A percentile compares a stretch with the other conserved stretches of the same genome.
phyloP scores from a whole-genome alignment of 2,113 vertebrate genomes.

The Tenrec ecaudatus region DNA sequence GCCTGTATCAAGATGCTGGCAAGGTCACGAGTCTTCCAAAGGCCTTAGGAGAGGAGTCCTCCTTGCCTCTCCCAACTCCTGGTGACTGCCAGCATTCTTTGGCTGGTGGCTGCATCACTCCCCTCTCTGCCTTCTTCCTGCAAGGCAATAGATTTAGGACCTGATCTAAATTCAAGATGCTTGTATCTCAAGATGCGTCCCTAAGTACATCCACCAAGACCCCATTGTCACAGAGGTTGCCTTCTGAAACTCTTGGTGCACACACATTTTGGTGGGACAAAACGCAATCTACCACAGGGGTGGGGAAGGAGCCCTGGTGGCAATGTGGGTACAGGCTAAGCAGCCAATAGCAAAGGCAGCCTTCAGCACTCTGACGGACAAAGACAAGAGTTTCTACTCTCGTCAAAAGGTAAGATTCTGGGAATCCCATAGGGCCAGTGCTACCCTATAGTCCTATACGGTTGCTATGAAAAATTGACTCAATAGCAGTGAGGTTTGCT shows the following conservation, averaged over 20 bases:
- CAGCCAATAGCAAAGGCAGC: no score
- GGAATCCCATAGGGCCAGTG: no score
- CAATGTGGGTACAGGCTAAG: no score
- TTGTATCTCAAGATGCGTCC: not conserved
- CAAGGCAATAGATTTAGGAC: not conserved
- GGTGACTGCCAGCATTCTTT: not conserved
- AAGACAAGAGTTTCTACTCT: no score
- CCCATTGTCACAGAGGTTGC: not conserved
- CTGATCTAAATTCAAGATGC: not conserved
- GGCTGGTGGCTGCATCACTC: not conserved
- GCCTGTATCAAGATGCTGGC: no score
- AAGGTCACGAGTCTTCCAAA: rapidly evolving
- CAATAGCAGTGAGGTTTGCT: no score
- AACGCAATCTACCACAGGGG: not conserved
- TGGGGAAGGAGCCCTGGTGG: no score
- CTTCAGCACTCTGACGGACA: no score
- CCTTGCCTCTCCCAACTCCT: not conserved
- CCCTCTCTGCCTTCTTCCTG: not conserved
- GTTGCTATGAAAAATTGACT: no score
- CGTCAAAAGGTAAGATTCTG: no score
- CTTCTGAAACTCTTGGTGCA: not conserved
- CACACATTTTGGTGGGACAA: not conserved
- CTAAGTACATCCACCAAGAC: not conserved
- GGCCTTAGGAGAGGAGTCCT: no score
- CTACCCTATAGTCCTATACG: no score